Base-by-base conservation (phyloP, 92 coral and sea anemone species). In the Porites rus region DNA sequence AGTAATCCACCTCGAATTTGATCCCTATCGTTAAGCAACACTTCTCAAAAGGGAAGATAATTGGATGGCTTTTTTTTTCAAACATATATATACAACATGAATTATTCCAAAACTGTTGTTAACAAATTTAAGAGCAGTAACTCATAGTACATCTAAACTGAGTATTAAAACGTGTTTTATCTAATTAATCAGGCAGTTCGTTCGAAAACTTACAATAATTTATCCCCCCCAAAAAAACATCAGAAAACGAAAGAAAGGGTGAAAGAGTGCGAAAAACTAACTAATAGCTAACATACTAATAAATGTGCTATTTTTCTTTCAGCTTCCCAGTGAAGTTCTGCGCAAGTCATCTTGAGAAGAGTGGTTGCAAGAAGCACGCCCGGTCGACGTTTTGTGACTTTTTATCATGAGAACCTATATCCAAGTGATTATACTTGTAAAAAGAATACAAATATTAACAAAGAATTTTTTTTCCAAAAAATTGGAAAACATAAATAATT, bases 361-460 rank as follows among this genome's bases (percentile, higher is more conserved):
- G 66, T 31, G 56, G 69, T 70, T 81, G 69, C 69, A 69, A 70
- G 76, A 58, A 6, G 77, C 12, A 59, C 69, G 43, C 66, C 69
- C 59, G 31, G 31, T 28, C 31, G 2, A 28, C 31, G n/a, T 38
- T 58, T 70, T n/a, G 69, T 7, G 51, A 21, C 54, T 70, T 43
- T 38, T 71, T 56, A 70, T 56, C 59, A 71, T 53, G 62, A 80
- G 7, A 56, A 5, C 58, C 7, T 77, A 62, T 65, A 43, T 65
- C 75, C 50, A 52, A 80, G 76, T 68, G 43, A 68, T 80, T 68
- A 17, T 80, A 38, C 85, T 31, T 81, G 75, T 56, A 81, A 59
- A 69, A 80, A 54, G 19, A 18, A 78, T 78, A 78, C 18, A 70
- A 68, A 69, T 54, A 69, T 69, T 81, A 70, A 10, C 86, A 81